Evolutionary conservation across 2,797 vertebrate species (phyloP).

Genomic region (Scomberomorus guttatus): DNA sequence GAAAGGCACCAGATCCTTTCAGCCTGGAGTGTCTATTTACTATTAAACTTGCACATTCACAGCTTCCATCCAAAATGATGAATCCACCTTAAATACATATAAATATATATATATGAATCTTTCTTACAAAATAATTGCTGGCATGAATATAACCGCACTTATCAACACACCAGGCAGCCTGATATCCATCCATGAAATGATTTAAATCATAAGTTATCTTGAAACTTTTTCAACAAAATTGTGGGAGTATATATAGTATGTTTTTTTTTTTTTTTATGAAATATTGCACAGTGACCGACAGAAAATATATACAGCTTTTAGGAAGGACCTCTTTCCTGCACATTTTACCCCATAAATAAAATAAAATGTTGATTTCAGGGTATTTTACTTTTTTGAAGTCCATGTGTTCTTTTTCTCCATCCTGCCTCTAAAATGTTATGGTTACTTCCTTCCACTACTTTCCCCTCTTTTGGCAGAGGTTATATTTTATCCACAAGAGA

Average conservation of each 20-base stretch:
- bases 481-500: slow-evolving; percentile 76
- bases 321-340: background rate
- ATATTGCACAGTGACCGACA: background rate
- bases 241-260: too few species aligned
- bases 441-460: slow-evolving; percentile 38
- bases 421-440: slow-evolving; percentile 55
- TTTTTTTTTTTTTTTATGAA: too few species aligned
- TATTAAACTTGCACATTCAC: slow-evolving; percentile 42
- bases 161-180: background rate
- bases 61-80: slow-evolving; percentile 33
- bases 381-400: slow-evolving; percentile 22
- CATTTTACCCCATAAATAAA: slow-evolving; percentile 1
- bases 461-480: slow-evolving; percentile 45
- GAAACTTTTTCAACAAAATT: slow-evolving; percentile 30
- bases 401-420: slow-evolving; percentile 24
- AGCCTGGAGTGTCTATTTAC: slow-evolving; percentile 30
- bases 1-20: slow-evolving; percentile 45
- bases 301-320: background rate
- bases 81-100: slow-evolving; percentile 22
- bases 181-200: slow-evolving; percentile 9
- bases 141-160: slow-evolving; percentile 7
- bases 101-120: slow-evolving; percentile 1
- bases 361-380: slow-evolving; percentile 38
- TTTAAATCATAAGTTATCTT: slow-evolving; percentile 23
- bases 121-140: slow-evolving; percentile 39